Percentiles rank a stretch among this genome's conserved stretches.
Evolutionary conservation across 2,797 vertebrate species (phyloP).

Genomic region (Anguilla anguilla): DNA sequence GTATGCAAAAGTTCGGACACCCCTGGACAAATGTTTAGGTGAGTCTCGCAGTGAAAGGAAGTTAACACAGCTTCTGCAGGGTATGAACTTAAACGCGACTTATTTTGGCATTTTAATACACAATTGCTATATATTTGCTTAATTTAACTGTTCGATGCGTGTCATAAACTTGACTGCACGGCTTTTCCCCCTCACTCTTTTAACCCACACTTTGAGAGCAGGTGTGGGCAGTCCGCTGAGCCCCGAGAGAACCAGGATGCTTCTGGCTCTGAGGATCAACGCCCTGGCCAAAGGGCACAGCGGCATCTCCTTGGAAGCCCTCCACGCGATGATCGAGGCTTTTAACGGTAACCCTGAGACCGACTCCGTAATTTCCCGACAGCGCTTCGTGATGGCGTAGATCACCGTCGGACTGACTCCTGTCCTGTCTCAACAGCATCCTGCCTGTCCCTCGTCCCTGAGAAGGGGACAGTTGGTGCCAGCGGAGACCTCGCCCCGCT

Average conservation of each 20-base stretch:
- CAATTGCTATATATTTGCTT: too few relatives aligned
- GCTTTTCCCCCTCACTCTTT: not conserved
- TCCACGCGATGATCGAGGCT: slow-evolving; percentile 85
- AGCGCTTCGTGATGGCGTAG: not conserved
- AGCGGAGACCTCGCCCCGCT: slow-evolving; percentile 96
- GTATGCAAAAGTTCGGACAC: too few relatives aligned
- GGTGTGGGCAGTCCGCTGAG: slow-evolving; percentile 92
- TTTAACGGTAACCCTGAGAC: slow-evolving; percentile 84
- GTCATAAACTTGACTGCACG: too few relatives aligned
- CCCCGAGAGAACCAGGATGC: slow-evolving; percentile 93
- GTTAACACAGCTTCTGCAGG: too few relatives aligned
- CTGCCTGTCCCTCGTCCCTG: slow-evolving; percentile 93
- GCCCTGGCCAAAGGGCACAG: slow-evolving; percentile 96
- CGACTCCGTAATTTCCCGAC: not conserved
- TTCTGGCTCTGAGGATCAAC: slow-evolving; percentile 94
- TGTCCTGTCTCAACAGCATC: slow-evolving; percentile 74
- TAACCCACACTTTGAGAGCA: slow-evolving; percentile 51
- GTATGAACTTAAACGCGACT: too few relatives aligned
- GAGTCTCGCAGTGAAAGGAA: too few relatives aligned
- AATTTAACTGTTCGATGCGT: not conserved
- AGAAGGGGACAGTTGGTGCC: slow-evolving; percentile 96
- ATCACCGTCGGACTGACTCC: not conserved
- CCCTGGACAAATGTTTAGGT: too few relatives aligned
- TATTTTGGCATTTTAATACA: too few relatives aligned
- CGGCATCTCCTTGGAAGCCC: slow-evolving; percentile 91